These are phyloP conservation scores for Odocoileus hemionus DNA, from an alignment of 2,113 vertebrate genomes.

Conservation along the genomic window DNA sequence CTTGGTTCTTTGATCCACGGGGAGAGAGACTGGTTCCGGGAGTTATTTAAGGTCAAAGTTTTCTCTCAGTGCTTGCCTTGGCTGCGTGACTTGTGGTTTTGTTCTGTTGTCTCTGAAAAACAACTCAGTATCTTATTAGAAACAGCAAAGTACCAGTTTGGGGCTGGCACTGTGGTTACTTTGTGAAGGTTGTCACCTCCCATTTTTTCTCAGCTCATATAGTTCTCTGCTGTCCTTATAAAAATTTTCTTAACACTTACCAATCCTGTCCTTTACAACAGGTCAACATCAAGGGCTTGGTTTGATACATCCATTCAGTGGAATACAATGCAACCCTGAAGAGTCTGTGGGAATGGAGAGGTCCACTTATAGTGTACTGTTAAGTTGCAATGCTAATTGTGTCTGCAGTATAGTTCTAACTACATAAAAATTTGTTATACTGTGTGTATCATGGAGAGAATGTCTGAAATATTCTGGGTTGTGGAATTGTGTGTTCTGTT, in stretches of 20 bases:
- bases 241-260: background rate
- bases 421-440: background rate
- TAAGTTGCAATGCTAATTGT: background rate
- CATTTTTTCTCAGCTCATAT: background rate
- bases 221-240: background rate
- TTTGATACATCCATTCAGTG: background rate
- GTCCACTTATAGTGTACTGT: background rate
- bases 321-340: background rate
- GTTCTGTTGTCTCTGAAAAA: background rate
- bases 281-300: background rate
- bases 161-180: background rate
- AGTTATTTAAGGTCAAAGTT: background rate
- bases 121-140: background rate
- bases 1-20: background rate
- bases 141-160: background rate
- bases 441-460: background rate
- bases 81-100: background rate
- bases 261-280: background rate
- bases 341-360: background rate
- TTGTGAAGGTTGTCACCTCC: background rate
- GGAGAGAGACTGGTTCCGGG: background rate
- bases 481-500: background rate
- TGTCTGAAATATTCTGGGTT: background rate
- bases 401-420: background rate
- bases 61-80: background rate